Base-by-base conservation (phyloP, 2,888 invertebrate species). In the Blastobasis adustella region DNA sequence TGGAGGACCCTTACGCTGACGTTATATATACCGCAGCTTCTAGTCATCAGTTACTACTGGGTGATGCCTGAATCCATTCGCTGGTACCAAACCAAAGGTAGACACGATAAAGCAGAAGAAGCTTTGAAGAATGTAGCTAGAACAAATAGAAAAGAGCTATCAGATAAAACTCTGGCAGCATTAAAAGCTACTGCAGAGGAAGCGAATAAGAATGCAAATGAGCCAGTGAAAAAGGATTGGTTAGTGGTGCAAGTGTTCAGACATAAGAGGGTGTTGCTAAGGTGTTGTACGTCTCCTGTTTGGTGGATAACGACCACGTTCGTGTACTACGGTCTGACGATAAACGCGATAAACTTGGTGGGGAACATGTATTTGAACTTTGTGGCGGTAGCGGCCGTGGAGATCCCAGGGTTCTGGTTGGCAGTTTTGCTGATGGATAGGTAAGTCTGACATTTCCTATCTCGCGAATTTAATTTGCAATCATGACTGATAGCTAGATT, bases 261-360 rank as follows among this genome's bases (percentile, higher is more conserved):
- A 50, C 83, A 88, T 4, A 74, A 73, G 23, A 73, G 72, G 45
- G 71, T 92, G 23, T 64, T 90, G 10, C 55, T 86, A 1, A 77
- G 91, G 37, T 73, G 91, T 55, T 43, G 89, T 4, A 42, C 45
- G 6, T 93, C 94, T 40, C 93, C 93, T 6, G 89, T 94, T 59
- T 94, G 94, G 82, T 95, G 95, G 95, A 91, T 94, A 48, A 92
- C 94, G 1, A 92, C 93, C 57, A 92, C 93, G 0, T 91, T 95
- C 61, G 92, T 95, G 8, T 96, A 94, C 79, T 95, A 94, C 65
- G 95, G 95, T 0, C 79, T 96, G 37, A 93, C 93, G 9, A 85
- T 95, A 56, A 95, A 94, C 78, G 92, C 95, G 0, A 93, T 94
- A 1, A 89, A 92, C 1, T 81, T 96, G 5, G n/a, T 45, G 40